Evolutionary conservation across 1,140 invertebrate genomes (phyloP).

Genomic region (Macrotrachela quadricornifera): DNA sequence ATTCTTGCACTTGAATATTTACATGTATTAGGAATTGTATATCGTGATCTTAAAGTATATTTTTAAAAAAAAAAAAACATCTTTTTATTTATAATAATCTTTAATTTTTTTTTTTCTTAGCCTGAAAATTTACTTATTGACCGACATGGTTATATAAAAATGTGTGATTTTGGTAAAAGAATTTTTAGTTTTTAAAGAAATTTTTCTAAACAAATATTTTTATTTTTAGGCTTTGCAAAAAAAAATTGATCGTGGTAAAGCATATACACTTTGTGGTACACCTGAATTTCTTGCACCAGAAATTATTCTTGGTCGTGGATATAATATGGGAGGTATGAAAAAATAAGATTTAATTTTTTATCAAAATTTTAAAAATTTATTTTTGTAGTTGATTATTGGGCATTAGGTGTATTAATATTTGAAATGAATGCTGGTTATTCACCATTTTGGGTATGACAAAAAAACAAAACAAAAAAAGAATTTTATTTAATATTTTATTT

Average conservation of each 20-base stretch:
- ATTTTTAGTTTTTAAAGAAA: neutral
- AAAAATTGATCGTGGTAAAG: too few relatives aligned
- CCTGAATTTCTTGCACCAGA: constrained; percentile 36
- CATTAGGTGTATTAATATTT: constrained; percentile 76
- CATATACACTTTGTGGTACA: too few relatives aligned
- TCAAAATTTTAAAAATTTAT: too few relatives aligned
- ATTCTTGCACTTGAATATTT: constrained; percentile 76
- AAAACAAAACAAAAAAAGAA: too few relatives aligned
- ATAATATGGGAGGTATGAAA: constrained; percentile 48
- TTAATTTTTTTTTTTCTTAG: constrained; percentile 45
- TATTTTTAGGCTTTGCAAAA: too few relatives aligned
- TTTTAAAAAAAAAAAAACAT: neutral
- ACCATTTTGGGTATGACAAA: constrained; percentile 40
- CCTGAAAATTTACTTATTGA: constrained; percentile 70
- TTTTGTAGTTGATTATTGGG: constrained; percentile 78
- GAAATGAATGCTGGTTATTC: constrained; percentile 71
- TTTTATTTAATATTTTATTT: neutral
- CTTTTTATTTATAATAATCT: neutral
- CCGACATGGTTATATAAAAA: constrained; percentile 73
- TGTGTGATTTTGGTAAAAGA: constrained; percentile 60
- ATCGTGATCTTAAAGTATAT: constrained; percentile 11
- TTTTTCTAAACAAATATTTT: too few relatives aligned
- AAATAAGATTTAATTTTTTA: too few relatives aligned
- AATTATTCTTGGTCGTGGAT: constrained; percentile 84
- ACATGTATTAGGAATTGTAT: constrained; percentile 41